These are phyloP conservation scores for Drosophila serrata DNA, from an alignment of 1,140 invertebrate genomes.

Conservation along the genomic window DNA sequence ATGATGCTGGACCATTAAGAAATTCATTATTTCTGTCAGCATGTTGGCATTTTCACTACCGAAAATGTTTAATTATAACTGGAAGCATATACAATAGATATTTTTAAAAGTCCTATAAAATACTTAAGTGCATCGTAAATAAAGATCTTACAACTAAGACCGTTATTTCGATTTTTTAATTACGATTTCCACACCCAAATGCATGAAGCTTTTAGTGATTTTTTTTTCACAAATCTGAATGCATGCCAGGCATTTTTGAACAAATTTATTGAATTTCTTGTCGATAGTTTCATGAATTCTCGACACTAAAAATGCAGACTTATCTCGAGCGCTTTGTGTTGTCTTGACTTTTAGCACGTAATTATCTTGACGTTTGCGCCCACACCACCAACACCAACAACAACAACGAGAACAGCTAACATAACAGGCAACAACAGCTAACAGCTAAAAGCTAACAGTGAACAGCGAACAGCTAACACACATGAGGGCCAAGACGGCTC, in stretches of 20 bases:
- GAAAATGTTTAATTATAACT: neutral
- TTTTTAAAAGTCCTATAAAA: neutral
- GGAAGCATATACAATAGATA: neutral
- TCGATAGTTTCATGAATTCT: conserved; percentile 39
- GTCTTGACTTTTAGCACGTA: conserved; percentile 73
- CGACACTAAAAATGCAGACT: conserved; percentile 37
- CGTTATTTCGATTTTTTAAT: conserved; percentile 13
- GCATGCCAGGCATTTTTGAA: conserved; percentile 11
- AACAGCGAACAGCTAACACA: conserved; percentile 34
- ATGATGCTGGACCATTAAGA: neutral
- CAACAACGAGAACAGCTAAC: conserved; percentile 35
- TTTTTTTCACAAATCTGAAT: neutral
- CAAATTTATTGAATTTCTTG: conserved; percentile 17
- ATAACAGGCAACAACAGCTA: conserved; percentile 16
- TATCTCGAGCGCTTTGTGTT: conserved; percentile 71
- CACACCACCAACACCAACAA: conserved; percentile 34
- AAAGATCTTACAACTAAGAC: neutral
- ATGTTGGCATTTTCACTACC: neutral
- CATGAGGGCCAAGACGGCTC: conserved; percentile 52
- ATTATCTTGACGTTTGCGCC: conserved; percentile 71
- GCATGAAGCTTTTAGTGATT: neutral
- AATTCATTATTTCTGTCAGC: neutral
- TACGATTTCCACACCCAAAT: neutral
- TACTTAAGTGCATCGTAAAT: conserved; percentile 2
- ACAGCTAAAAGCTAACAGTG: conserved; percentile 38